Evolutionary conservation across 35 echinoderm and acorn worm genomes (phyloP).

Genomic region (Heliocidaris erythrogramma): DNA sequence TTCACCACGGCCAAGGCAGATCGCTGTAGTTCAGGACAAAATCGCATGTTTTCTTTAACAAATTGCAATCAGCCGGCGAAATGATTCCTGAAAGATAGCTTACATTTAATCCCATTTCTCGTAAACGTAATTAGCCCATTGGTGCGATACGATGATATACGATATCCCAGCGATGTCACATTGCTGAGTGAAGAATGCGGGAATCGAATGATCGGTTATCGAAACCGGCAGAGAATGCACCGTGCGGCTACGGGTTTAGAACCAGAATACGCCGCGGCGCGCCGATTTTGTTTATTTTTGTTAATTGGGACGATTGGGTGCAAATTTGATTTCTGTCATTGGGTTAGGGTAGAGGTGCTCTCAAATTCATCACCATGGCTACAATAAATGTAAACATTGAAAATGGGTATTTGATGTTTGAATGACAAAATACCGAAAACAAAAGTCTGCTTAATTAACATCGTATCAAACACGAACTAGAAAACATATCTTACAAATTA

Average conservation of each 20-base stretch:
- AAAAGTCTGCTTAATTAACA: too few species aligned
- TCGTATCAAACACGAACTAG: too few species aligned
- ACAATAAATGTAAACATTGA: neutral
- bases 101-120: neutral
- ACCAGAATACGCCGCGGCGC: neutral
- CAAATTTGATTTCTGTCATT: neutral
- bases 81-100: neutral
- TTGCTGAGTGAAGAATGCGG: neutral
- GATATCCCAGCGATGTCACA: neutral
- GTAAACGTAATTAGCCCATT: slow-evolving; percentile 26
- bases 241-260: neutral
- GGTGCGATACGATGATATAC: neutral
- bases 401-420: neutral
- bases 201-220: neutral
- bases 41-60: slow-evolving; percentile 19
- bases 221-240: neutral
- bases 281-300: neutral
- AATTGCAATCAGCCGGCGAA: neutral
- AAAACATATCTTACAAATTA: too few species aligned
- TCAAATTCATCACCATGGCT: neutral
- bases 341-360: neutral
- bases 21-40: neutral
- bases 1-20: neutral
- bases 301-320: neutral
- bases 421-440: too few species aligned